Conservation (phyloP, 2,888 invertebrate genomes). For the Anticlea derivata region DNA sequence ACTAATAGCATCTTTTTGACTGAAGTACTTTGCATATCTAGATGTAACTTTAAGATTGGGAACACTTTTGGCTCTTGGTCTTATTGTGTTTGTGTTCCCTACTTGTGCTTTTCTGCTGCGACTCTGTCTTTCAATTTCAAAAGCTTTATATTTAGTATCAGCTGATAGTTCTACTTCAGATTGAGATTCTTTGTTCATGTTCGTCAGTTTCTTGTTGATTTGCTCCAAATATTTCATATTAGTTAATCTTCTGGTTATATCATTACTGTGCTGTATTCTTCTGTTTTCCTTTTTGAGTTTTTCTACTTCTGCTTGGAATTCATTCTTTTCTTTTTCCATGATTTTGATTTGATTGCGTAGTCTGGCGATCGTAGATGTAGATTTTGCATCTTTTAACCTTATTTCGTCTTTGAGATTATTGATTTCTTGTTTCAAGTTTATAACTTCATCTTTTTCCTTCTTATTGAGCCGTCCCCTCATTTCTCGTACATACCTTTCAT, state of each 20-base stretch:
- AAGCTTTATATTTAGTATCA: constrained; percentile 69
- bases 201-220: constrained; percentile 85
- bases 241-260: constrained; percentile 80
- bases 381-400: constrained; percentile 88
- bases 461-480: constrained; percentile 86
- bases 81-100: constrained; percentile 41
- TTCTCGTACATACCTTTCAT: constrained; percentile 87
- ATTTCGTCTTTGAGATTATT: constrained; percentile 86
- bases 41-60: constrained; percentile 78
- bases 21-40: constrained; percentile 79
- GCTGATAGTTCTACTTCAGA: constrained; percentile 54
- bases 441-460: constrained; percentile 88
- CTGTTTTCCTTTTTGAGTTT: constrained; percentile 87
- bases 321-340: constrained; percentile 87
- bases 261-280: constrained; percentile 84
- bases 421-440: constrained; percentile 86
- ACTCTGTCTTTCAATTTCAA: constrained; percentile 72
- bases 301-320: constrained; percentile 86
- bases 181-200: constrained; percentile 59
- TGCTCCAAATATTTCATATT: constrained; percentile 90
- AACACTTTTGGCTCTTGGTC: constrained; percentile 76
- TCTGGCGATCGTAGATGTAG: constrained; percentile 88
- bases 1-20: constrained; percentile 70
- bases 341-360: constrained; percentile 89
- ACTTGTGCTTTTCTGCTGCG: constrained; percentile 53